A percentile compares a stretch with the other conserved stretches of the same genome.
phyloP scores from a whole-genome alignment of 2,113 vertebrate genomes.

The Oncorhynchus nerka region DNA sequence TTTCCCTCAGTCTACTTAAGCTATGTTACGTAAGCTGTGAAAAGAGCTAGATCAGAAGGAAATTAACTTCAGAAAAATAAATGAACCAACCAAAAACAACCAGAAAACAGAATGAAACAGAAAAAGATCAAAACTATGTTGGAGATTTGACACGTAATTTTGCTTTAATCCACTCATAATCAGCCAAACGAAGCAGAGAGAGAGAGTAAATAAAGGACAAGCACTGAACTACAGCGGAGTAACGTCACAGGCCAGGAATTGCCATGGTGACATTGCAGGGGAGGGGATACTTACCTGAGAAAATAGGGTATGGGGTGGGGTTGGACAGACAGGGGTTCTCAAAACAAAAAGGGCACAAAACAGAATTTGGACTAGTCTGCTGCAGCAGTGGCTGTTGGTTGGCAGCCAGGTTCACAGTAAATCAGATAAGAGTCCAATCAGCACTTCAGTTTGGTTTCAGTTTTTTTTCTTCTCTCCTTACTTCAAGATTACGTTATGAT shows the following conservation, averaged over 20 bases:
- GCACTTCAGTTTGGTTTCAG: constrained; percentile 75
- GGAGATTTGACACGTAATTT: constrained; percentile 85
- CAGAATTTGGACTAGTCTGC: constrained; percentile 65
- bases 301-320: constrained; percentile 60
- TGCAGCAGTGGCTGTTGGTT: constrained; percentile 71
- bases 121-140: constrained; percentile 84
- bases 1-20: constrained; percentile 24
- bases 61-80: constrained; percentile 84
- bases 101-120: constrained; percentile 73
- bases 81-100: constrained; percentile 81
- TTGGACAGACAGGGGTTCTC: constrained; percentile 51
- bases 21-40: constrained; percentile 88
- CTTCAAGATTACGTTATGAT: constrained; percentile 35
- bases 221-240: constrained; percentile 98
- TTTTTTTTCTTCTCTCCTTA: constrained; percentile 51
- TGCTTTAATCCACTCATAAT: constrained; percentile 99
- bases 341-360: constrained; percentile 65
- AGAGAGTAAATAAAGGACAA: constrained; percentile 84
- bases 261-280: constrained; percentile 93
- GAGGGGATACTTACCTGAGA: constrained; percentile 75
- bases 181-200: constrained; percentile 99
- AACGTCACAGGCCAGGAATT: constrained; percentile 89
- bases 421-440: constrained; percentile 59
- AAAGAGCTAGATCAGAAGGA: constrained; percentile 96
- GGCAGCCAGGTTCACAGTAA: constrained; percentile 68